phyloP scores from a whole-genome alignment of 2,797 vertebrate species.

The Vireo griseus region DNA sequence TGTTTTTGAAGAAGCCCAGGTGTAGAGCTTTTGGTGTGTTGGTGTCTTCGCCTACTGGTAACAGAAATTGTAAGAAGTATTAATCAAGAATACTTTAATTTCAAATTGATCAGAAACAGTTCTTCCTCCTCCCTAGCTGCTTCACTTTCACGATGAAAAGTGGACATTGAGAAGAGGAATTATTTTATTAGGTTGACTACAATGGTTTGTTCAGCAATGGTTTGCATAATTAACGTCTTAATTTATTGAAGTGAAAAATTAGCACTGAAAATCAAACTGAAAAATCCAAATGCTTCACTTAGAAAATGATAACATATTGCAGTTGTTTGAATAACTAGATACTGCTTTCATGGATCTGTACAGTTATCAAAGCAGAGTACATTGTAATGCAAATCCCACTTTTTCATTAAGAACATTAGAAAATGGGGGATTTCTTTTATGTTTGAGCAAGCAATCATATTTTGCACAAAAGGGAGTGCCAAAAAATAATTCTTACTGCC shows the following conservation, averaged over 20 bases:
- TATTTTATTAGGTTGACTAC: not conserved
- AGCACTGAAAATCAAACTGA: not conserved
- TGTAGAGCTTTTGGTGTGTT: not conserved
- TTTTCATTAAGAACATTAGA: not conserved
- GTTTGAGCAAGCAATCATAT: not conserved
- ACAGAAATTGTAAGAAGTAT: not conserved
- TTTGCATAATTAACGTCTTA: not conserved
- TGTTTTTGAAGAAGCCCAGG: not conserved
- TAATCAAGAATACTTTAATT: not conserved
- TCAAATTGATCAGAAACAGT: not conserved
- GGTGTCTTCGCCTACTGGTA: not conserved
- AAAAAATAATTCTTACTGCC: not conserved
- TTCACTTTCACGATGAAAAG: not conserved
- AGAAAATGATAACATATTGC: not conserved
- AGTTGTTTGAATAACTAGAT: not conserved
- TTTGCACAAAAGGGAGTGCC: not conserved
- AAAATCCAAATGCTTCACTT: not conserved
- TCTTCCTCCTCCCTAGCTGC: not conserved
- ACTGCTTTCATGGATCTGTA: not conserved
- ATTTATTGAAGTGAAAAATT: not conserved
- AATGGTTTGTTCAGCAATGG: not conserved
- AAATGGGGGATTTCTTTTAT: not conserved
- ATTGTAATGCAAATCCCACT: not conserved
- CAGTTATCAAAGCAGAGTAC: not conserved
- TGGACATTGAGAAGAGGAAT: not conserved